Base-by-base conservation (phyloP, 1,140 invertebrate species). In the Pogonognathellus flavescens region DNA sequence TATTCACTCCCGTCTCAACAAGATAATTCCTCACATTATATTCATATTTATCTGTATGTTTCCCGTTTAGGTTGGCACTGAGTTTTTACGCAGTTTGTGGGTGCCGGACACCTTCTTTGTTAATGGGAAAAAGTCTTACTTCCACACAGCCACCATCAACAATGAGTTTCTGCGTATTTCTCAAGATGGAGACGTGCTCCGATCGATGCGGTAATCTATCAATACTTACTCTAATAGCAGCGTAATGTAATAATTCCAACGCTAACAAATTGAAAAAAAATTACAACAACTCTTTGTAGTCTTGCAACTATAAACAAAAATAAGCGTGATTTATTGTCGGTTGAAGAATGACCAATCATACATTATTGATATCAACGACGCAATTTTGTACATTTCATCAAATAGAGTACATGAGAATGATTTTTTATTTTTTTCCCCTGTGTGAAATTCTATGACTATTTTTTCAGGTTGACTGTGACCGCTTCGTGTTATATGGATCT, bases 71-170 rank as follows among this genome's bases (percentile, higher is more conserved):
- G 88, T 96, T 88, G 97, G 95, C 88, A 97, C 95, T 89, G 97
- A 97, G 93, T 98, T 97, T 92, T 96, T 99, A 91, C 96, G 97
- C 91, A 97, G 97, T 92, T 97, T 99, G 91, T 99, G 97, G 97
- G 96, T 98, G 90, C 98, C 98, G 88, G 97, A 99, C 92, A 99
- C 97, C 88, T 98, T 98, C 93, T 98, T 98, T 93, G 97, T 96
- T 89, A 99, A 99, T 92, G 97, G 99, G 93, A 99, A 99, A 93
- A 97, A 97, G 92, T 98, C 97, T 87, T 98, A 98, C 93, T 98
- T 99, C 93, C 98, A 99, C 92, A 96, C 96, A 91, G 97, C 97
- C 87, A 99, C 97, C 90, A 98, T 97, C 89, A 97, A 95, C 92
- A 98, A 98, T 93, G 97, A 98, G 92, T 97, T 98, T 93, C 97